Evolutionary conservation across 1,140 invertebrate species (phyloP), one percentile per base, ranked within the genome.

Genomic region (Coboldia fuscipes): DNA sequence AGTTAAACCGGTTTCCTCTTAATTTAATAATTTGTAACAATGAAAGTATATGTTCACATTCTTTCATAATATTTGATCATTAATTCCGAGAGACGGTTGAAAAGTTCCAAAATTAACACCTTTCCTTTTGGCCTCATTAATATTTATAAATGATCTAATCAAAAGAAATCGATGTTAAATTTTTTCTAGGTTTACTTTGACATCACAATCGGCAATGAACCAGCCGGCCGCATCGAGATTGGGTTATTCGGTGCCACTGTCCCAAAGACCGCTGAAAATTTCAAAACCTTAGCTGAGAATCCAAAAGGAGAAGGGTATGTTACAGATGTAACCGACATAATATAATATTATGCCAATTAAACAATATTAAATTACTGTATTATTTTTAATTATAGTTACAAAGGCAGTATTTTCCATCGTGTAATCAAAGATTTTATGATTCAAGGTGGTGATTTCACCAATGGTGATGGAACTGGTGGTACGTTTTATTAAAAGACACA

Each of bases 381-480:
- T 30, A 10, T 41, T 26, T 31, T 6, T 28, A 14, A 27, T n/a
- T 13, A 13, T 33, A 54, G 51, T 8, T 89, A 78, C 60, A 83
- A 83, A 48, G 82, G 81, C 32, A 83, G 78, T 57, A 80, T 77
- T 58, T 92, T 94, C 65, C 88, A 94, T 51, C 63, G 88, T 44
- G 77, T 94, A 14, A 93, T 94, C 54, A 75, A 76, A 43, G 83
- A 92, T 45, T 93, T 94, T 46, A 93, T 94, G 86, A 86, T 92
- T 42, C 88, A 94, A 62, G 85, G 84, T 45, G 81, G 86, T 36
- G 86, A 92, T 51, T 90, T 90, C 48, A 90, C 85, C 5, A 83
- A 75, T 53, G 82, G 82, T 34, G 85, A 92, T 62, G 86, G 85
- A 42, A 89, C 83, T 50, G 85, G 85, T 58, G 82, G 78, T 73